A percentile compares a stretch with the other conserved stretches of the same genome.
Conservation (phyloP, 1,140 invertebrate species). For the Brachionus calyciflorus region DNA sequence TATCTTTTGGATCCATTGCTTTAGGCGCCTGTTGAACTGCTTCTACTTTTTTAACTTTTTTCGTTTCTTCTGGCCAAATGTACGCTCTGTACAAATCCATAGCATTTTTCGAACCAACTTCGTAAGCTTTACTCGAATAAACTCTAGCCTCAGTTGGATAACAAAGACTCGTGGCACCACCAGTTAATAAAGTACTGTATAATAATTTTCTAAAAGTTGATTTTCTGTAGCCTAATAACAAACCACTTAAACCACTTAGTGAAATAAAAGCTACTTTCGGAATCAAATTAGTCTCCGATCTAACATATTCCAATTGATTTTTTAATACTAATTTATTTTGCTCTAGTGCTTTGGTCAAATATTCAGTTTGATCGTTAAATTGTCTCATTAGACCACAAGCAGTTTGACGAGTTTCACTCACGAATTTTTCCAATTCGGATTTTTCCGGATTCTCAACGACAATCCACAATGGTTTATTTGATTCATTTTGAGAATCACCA, state of each 20-base stretch:
- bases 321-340: not conserved
- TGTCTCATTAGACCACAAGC: not conserved
- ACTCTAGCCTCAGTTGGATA: slow-evolving; percentile 17
- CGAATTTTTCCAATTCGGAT: not conserved
- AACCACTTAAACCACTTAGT: slow-evolving; percentile 29
- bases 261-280: slow-evolving; percentile 44
- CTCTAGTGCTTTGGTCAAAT: not conserved
- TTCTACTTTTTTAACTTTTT: not conserved
- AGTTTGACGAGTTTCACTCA: not conserved
- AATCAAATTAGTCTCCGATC: slow-evolving; percentile 37
- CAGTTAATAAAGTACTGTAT: not conserved
- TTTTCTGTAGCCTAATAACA: slow-evolving; percentile 20
- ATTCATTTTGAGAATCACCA: not conserved
- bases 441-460: slow-evolving; percentile 8
- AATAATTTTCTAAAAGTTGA: slow-evolving; percentile 30
- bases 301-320: slow-evolving; percentile 9
- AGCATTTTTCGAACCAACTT: not conserved
- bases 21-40: not conserved
- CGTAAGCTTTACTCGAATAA: not conserved
- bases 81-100: slow-evolving; percentile 7
- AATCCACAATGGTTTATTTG: slow-evolving; percentile 2
- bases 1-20: slow-evolving; percentile 5
- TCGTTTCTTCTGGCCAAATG: slow-evolving; percentile 21
- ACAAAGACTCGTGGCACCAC: slow-evolving; percentile 22
- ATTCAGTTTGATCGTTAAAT: not conserved